These are phyloP conservation scores for Falco cherrug DNA, from an alignment of 2,797 vertebrate species.

Conservation along the genomic window DNA sequence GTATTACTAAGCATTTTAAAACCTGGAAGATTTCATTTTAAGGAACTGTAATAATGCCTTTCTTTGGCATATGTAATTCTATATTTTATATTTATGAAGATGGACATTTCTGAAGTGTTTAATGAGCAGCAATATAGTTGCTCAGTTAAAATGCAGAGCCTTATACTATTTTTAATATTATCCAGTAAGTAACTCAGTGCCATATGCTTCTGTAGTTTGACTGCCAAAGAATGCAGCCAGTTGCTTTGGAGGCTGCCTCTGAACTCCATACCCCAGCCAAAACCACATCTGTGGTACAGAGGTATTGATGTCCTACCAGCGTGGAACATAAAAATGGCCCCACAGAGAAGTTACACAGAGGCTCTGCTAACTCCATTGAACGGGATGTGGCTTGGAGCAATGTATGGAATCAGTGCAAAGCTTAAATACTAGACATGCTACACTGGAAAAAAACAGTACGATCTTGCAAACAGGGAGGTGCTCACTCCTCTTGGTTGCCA, in stretches of 20 bases:
- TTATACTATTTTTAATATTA: slow-evolving; percentile 72
- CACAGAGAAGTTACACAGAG: slow-evolving; percentile 19
- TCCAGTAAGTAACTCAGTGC: slow-evolving; percentile 65
- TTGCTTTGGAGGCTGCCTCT: slow-evolving; percentile 48
- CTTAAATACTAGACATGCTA: slow-evolving; percentile 5
- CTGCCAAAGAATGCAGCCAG: slow-evolving; percentile 63
- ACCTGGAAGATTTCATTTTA: slow-evolving; percentile 71
- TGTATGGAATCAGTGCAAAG: background rate
- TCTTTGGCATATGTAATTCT: slow-evolving; percentile 62
- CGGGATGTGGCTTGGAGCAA: slow-evolving; percentile 50
- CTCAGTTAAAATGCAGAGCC: slow-evolving; percentile 58
- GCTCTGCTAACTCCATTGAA: slow-evolving; percentile 28
- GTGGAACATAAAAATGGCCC: slow-evolving; percentile 28
- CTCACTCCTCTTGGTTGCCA: background rate
- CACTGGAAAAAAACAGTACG: background rate
- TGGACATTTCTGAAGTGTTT: slow-evolving; percentile 72
- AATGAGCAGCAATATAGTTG: slow-evolving; percentile 71
- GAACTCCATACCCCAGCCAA: slow-evolving; percentile 51
- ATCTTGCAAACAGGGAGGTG: background rate
- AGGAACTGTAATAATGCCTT: slow-evolving; percentile 55
- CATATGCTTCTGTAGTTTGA: slow-evolving; percentile 61
- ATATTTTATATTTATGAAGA: slow-evolving; percentile 65
- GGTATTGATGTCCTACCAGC: slow-evolving; percentile 19
- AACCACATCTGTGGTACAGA: slow-evolving; percentile 45
- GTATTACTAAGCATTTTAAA: slow-evolving; percentile 60